phyloP scores from a whole-genome alignment of 2,888 invertebrate species.

The Hyppa rectilinea region DNA sequence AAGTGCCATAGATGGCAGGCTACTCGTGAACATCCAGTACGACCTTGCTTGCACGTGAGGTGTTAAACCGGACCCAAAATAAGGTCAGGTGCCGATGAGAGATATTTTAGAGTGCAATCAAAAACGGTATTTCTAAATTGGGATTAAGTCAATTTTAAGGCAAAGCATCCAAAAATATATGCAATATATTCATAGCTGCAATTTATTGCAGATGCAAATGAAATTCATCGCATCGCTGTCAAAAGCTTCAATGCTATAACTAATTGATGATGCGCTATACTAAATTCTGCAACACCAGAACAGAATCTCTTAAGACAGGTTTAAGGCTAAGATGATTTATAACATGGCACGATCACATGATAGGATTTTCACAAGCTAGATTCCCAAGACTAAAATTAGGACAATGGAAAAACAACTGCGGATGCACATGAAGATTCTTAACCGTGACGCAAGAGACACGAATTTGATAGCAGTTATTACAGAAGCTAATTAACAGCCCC shows the following conservation, averaged over 20 bases:
- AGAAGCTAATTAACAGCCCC: constrained; percentile 79
- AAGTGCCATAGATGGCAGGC: constrained; percentile 76
- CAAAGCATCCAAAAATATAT: neutral
- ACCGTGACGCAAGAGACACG: constrained; percentile 68
- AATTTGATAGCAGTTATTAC: constrained; percentile 74
- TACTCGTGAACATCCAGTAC: constrained; percentile 74
- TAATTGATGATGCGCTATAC: constrained; percentile 36
- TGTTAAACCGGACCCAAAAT: constrained; percentile 71
- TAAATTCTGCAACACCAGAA: constrained; percentile 12
- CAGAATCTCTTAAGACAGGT: constrained; percentile 11
- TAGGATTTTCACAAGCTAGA: neutral
- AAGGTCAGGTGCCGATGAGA: constrained; percentile 64
- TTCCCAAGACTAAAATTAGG: constrained; percentile 8
- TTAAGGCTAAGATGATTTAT: constrained; percentile 11
- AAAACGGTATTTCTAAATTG: constrained; percentile 30
- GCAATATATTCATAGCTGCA: constrained; percentile 17
- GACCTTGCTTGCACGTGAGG: constrained; percentile 71
- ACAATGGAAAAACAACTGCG: constrained; percentile 44
- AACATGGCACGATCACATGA: neutral
- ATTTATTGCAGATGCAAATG: constrained; percentile 28
- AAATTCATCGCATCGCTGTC: constrained; percentile 23
- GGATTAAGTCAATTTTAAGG: constrained; percentile 1
- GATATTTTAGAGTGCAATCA: constrained; percentile 49
- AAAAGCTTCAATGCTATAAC: constrained; percentile 25
- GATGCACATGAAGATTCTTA: constrained; percentile 57